A percentile compares a stretch with the other conserved stretches of the same genome.
Conservation (phyloP, 2,113 vertebrate genomes). For the Chloroceryle aenea region DNA sequence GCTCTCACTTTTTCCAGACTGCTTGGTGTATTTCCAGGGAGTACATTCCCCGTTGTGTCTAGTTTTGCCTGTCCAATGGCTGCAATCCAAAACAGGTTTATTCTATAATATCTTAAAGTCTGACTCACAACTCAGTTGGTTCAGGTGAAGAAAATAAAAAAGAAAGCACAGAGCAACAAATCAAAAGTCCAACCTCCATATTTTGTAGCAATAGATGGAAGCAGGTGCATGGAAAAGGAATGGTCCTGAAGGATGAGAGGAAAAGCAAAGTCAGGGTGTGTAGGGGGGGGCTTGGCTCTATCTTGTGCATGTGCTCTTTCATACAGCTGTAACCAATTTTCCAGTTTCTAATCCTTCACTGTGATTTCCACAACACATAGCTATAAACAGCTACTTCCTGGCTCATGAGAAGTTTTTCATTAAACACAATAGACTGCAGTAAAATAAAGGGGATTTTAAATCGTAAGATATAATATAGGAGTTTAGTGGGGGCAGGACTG, state of each 20-base stretch:
- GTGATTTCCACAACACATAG: constrained; percentile 74
- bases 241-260: not conserved
- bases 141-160: constrained; percentile 18
- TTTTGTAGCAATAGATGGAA: constrained; percentile 16
- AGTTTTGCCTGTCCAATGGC: constrained; percentile 57
- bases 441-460: constrained; percentile 66
- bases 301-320: not conserved
- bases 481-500: not conserved
- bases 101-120: constrained; percentile 57
- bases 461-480: constrained; percentile 30
- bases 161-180: not conserved
- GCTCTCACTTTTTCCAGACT: constrained; percentile 64
- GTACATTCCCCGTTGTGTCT: constrained; percentile 62
- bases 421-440: constrained; percentile 61
- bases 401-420: constrained; percentile 70
- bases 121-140: constrained; percentile 33
- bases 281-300: not conserved
- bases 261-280: constrained; percentile 13
- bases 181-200: constrained; percentile 13
- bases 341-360: constrained; percentile 68
- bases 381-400: constrained; percentile 72
- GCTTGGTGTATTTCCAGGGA: constrained; percentile 63
- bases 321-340: constrained; percentile 60
- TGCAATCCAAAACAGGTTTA: constrained; percentile 63
- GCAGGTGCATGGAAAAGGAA: constrained; percentile 32